Percentiles rank a stretch among this genome's conserved stretches.
Conservation (phyloP, 2,113 vertebrate genomes). For the Amazona guildingii region DNA sequence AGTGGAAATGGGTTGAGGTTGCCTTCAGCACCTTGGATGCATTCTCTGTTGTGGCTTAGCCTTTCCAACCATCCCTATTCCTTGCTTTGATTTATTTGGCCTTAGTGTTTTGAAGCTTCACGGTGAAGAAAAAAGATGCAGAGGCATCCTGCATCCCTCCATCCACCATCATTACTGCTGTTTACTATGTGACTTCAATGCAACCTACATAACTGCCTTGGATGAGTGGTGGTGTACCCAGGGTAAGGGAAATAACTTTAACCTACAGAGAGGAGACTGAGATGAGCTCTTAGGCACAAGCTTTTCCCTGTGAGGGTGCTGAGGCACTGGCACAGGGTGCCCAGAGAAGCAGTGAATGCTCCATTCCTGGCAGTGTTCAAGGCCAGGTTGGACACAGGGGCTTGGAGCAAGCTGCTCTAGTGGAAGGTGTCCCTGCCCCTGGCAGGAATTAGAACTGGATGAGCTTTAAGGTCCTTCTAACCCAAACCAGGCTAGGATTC, state of each 20-base stretch:
- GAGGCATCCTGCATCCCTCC: background rate
- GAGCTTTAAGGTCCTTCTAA: background rate
- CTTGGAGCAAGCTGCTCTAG: background rate
- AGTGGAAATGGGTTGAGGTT: background rate
- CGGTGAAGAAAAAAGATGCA: background rate
- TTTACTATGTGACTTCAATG: background rate
- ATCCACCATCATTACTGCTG: too few relatives aligned
- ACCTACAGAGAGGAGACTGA: background rate
- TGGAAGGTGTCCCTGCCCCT: background rate
- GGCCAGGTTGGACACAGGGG: background rate
- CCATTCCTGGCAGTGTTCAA: background rate
- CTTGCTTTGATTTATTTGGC: background rate
- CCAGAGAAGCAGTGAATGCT: too few relatives aligned
- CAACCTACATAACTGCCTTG: background rate
- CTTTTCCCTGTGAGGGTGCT: background rate
- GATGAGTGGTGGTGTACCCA: rapidly evolving
- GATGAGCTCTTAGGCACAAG: background rate
- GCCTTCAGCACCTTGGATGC: background rate
- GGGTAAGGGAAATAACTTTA: background rate
- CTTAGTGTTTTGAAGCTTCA: background rate
- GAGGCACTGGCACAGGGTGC: background rate
- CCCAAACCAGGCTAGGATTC: background rate
- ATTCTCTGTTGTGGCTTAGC: background rate
- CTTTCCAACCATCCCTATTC: background rate
- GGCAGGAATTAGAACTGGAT: background rate